Evolutionary conservation across 1,140 invertebrate genomes (phyloP), one percentile per base, ranked within the genome.

Genomic region (Mamestra configurata): DNA sequence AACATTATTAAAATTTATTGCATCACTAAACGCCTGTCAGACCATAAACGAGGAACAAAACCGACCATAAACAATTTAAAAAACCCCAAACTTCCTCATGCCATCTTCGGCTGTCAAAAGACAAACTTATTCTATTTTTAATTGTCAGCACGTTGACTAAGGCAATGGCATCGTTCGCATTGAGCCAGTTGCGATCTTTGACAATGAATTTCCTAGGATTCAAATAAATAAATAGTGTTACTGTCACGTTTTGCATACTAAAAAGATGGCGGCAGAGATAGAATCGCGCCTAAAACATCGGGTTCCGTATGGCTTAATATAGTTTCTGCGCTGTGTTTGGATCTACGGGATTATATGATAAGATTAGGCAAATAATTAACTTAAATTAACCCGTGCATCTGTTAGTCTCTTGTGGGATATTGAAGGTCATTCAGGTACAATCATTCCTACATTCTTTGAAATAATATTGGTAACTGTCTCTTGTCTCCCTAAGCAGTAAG

Each of bases 201-300:
- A 79, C 78, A 80, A 83, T 80, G 79, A 80, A 46, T 55, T 49
- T 20, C 75, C 75, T 78, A 79, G 78, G 11, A 53, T 76, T 55
- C 57, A 66, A 71, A 53, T 72, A 72, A 15, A 77, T 78, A 78
- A 64, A 70, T 70, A 78, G 20, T 35, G 11, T 22, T 61, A 11
- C 8, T 7, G 13, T 68, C 31, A 68, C 27, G 64, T 55, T 37
- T 64, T 59, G 53, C 31, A 71, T 71, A 71, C 24, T 35, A 53
- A 71, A 71, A 61, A 31, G 31, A 1, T 31, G 24, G 31, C 31
- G 66, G 13, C 8, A 31, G 8, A n/a, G 18, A 5, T 10, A 10
- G 37, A 68, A 46, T 13, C 37, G 20, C 3, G 13, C 6, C 10
- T 70, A 24, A 46, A n/a, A 15, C 51, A n/a, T 31, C 1, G 22